phyloP scores from a whole-genome alignment of 2,113 vertebrate species.

The Crotalus horridus region DNA sequence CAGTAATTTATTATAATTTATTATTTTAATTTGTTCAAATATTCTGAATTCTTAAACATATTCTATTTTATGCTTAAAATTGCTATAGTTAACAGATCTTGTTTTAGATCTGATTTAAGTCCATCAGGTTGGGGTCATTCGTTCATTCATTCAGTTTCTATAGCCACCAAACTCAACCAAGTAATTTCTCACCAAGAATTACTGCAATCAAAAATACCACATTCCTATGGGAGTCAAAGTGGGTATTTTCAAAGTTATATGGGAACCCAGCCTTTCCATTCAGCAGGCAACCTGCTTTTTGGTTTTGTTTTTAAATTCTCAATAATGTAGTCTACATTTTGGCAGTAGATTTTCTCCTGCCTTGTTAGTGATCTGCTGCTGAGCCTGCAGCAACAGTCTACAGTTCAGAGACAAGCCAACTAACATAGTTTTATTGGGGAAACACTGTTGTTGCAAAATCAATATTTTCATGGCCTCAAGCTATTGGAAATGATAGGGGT shows the following conservation, averaged over 20 bases:
- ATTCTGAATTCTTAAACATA: constrained; percentile 56
- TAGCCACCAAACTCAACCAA: not conserved
- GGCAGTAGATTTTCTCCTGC: constrained; percentile 38
- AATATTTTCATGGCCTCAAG: constrained; percentile 57
- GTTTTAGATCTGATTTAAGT: constrained; percentile 40
- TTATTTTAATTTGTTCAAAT: constrained; percentile 65
- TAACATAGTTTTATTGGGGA: constrained; percentile 49
- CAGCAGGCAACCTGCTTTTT: constrained; percentile 17
- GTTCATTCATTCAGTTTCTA: not conserved
- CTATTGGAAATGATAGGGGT: constrained; percentile 46
- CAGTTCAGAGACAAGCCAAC: constrained; percentile 49
- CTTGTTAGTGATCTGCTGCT: constrained; percentile 52
- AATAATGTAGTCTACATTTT: constrained; percentile 6
- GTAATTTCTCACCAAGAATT: constrained; percentile 35
- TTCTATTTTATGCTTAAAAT: constrained; percentile 47
- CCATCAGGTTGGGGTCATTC: constrained; percentile 31
- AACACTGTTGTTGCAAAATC: constrained; percentile 57
- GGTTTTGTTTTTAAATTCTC: constrained; percentile 26
- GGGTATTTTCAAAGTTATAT: constrained; percentile 40
- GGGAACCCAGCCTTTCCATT: constrained; percentile 36
- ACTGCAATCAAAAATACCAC: constrained; percentile 42
- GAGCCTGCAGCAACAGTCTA: constrained; percentile 39
- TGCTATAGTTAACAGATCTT: constrained; percentile 67
- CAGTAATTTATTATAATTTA: constrained; percentile 59
- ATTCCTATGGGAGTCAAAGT: constrained; percentile 35